phyloP scores from a whole-genome alignment of 2,888 invertebrate species.

The Allophyes oxyacanthae region DNA sequence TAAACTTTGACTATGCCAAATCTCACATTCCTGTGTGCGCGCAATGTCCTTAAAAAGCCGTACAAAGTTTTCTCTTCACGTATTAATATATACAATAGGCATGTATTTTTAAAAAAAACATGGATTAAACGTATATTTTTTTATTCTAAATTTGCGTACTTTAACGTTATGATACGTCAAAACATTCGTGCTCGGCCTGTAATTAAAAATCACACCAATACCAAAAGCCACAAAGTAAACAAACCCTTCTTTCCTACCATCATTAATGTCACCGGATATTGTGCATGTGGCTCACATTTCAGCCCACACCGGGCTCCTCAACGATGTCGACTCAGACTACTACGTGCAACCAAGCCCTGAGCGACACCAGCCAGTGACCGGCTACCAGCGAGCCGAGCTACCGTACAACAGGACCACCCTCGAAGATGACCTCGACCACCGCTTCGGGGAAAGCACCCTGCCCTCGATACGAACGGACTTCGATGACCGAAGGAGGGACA shows the following conservation, averaged over 20 bases:
- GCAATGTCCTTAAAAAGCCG: too few species aligned
- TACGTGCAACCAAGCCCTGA: constrained; percentile 88
- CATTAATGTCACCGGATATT: constrained; percentile 77
- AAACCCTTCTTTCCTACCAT: constrained; percentile 55
- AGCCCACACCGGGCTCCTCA: constrained; percentile 93
- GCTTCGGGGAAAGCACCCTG: constrained; percentile 91
- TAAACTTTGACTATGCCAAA: too few species aligned
- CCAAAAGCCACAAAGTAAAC: constrained; percentile 39
- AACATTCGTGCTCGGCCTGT: too few species aligned
- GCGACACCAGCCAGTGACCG: constrained; percentile 58
- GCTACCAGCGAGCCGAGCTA: constrained; percentile 74
- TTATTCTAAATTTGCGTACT: too few species aligned
- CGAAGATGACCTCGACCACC: constrained; percentile 90
- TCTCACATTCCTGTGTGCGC: too few species aligned
- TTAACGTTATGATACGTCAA: too few species aligned
- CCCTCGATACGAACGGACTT: constrained; percentile 72
- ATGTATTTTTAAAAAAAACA: too few species aligned
- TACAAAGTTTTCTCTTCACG: too few species aligned
- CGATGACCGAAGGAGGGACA: constrained; percentile 72
- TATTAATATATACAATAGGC: too few species aligned
- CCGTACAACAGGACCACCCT: constrained; percentile 72
- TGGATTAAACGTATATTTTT: too few species aligned
- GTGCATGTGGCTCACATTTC: constrained; percentile 87
- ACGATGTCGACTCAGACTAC: constrained; percentile 94
- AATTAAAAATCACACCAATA: neutral